These are phyloP conservation scores for Huso huso DNA, from an alignment of 2,797 vertebrate genomes.

Conservation along the genomic window DNA sequence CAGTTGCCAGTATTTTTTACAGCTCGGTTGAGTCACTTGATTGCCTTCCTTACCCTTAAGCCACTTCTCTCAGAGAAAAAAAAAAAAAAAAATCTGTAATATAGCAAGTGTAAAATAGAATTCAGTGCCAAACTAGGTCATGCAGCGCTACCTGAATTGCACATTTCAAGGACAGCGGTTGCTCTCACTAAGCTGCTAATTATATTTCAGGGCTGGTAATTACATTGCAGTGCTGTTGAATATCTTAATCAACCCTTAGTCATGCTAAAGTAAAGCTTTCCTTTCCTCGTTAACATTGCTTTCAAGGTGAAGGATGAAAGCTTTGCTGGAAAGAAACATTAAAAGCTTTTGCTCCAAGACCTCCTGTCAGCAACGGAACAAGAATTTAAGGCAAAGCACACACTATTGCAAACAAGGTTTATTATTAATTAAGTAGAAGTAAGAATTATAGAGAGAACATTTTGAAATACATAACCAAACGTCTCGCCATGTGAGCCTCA, in stretches of 20 bases:
- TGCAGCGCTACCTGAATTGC: background rate
- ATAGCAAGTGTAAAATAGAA: background rate
- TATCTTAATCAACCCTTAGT: background rate
- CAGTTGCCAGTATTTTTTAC: background rate
- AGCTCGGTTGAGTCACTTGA: background rate
- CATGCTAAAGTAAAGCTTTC: background rate
- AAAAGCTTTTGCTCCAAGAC: background rate
- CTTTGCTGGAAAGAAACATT: background rate
- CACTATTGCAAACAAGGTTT: too few species aligned
- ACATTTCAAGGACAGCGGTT: background rate
- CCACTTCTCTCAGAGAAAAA: background rate
- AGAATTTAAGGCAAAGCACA: background rate
- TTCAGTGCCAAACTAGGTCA: background rate
- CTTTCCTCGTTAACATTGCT: background rate
- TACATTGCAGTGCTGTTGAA: background rate
- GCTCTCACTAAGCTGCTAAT: background rate
- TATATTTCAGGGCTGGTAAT: background rate
- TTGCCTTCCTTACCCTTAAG: background rate
- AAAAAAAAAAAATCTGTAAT: slow-evolving; percentile 3
- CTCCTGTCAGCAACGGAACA: background rate
- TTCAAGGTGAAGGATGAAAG: background rate
- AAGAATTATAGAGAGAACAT: too few species aligned
- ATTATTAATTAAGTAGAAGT: too few species aligned
- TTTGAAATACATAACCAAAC: too few species aligned
- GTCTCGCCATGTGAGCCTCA: too few species aligned